Evolutionary conservation across 1,140 invertebrate genomes (phyloP), one percentile per base, ranked within the genome.

Genomic region (Lepidurus arcticus): DNA sequence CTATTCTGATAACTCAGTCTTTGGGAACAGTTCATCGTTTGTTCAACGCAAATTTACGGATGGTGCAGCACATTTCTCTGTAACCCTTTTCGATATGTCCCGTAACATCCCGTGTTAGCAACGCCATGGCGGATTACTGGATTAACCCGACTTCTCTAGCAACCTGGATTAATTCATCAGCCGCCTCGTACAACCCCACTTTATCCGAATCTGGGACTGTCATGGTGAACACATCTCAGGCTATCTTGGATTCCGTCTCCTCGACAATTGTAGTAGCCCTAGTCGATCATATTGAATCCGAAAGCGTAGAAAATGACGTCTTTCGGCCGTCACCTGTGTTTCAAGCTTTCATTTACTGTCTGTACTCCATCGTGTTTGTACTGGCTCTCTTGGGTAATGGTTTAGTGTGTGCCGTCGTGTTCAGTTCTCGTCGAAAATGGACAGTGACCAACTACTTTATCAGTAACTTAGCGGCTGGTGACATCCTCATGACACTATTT

Each of bases 391-490:
- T 91, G 0, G 94, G 93, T 1, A 95, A 95, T 83, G 90, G 90
- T 13, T 87, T 93, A 3, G 92, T 96, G 7, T 94, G 92, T 83
- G 94, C 92, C 82, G 91, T 94, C 8, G 92, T 95, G 1, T 86
- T 91, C 76, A 88, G 89, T 9, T 91, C 90, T 34, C 90, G 92
- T 0, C 87, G 91, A 44, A 95, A 95, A 93, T 88, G 91, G 80
- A 94, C 93, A 0, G 92, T 95, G 1, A 95, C 93, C 1, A 95
- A 95, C 82, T 93, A 92, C 82, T 94, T 95, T 83, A 95, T 95
- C 80, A 90, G 91, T 80, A 95, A 95, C 84, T 85, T 96, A 77
- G 92, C 94, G 0, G 85, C 95, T 9, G 92, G 93, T 26, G 94
- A 96, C 83, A 90, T 96, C 24, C 84, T 94, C 43, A 94, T 95